These are phyloP conservation scores for Trypoxylus dichotomus DNA, from an alignment of 1,140 invertebrate species.

Conservation along the genomic window DNA sequence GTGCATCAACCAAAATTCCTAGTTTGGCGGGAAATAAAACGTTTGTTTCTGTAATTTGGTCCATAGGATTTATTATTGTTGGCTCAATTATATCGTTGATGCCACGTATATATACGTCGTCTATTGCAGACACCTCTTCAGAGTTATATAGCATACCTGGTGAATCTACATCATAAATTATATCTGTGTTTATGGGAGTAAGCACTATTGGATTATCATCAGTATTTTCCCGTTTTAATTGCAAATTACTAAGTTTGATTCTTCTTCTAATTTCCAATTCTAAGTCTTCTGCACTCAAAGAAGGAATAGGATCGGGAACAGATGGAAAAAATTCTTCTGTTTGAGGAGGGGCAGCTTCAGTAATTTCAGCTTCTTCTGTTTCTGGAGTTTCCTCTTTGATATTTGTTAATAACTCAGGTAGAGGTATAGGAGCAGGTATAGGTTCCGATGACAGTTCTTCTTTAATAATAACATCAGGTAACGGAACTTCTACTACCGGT, in stretches of 20 bases:
- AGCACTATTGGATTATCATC: neutral
- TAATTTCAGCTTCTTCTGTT: neutral
- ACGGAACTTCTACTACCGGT: neutral
- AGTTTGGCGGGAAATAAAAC: too few species aligned
- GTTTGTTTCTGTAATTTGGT: too few species aligned
- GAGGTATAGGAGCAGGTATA: neutral
- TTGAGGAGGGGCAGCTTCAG: neutral
- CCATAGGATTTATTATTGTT: too few species aligned
- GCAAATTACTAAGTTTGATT: conserved; percentile 27
- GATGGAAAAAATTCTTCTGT: neutral
- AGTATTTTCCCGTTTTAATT: neutral
- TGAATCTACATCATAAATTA: neutral
- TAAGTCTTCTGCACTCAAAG: neutral
- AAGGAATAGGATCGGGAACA: neutral
- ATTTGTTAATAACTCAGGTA: neutral
- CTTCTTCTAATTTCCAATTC: conserved; percentile 19
- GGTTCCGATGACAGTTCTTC: neutral
- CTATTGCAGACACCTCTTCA: neutral
- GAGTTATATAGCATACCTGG: neutral
- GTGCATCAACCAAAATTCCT: too few species aligned
- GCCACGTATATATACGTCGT: neutral
- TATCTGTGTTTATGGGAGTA: neutral
- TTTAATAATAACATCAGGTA: neutral
- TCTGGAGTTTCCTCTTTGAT: conserved; percentile 23
- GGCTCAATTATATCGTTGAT: neutral